Percentiles rank a stretch among this genome's conserved stretches.
phyloP scores from a whole-genome alignment of 2,888 invertebrate species.

The Apocheima hispidaria region DNA sequence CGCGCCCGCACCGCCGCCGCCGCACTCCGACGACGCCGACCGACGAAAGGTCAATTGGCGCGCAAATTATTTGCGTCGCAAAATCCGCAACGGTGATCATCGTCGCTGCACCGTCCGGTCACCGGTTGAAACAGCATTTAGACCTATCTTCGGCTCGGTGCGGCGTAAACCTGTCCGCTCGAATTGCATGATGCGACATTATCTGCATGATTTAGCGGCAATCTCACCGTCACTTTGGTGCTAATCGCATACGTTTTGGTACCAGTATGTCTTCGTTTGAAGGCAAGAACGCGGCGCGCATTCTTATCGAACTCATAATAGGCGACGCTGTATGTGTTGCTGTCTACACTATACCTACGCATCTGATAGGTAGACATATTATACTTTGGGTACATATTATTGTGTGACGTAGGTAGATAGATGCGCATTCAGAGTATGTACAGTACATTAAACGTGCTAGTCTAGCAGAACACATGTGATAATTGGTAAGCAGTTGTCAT shows the following conservation, averaged over 20 bases:
- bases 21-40: slow-evolving; percentile 71
- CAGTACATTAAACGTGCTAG: slow-evolving; percentile 20
- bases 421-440: slow-evolving; percentile 16
- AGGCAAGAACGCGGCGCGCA: slow-evolving; percentile 57
- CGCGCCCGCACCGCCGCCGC: slow-evolving; percentile 70
- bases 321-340: slow-evolving; percentile 44
- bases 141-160: slow-evolving; percentile 44
- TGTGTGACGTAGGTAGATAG: slow-evolving; percentile 9
- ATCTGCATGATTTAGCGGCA: slow-evolving; percentile 37
- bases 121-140: slow-evolving; percentile 43
- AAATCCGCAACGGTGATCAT: slow-evolving; percentile 65
- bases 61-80: slow-evolving; percentile 86
- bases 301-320: slow-evolving; percentile 62
- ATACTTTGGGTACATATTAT: slow-evolving; percentile 11
- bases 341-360: slow-evolving; percentile 18
- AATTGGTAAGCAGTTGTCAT: slow-evolving; percentile 37
- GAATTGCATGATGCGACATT: slow-evolving; percentile 23
- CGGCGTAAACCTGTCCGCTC: slow-evolving; percentile 39
- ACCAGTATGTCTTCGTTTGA: slow-evolving; percentile 45
- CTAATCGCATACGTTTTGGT: neutral
- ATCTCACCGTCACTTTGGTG: slow-evolving; percentile 27
- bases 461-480: slow-evolving; percentile 36
- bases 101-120: slow-evolving; percentile 67
- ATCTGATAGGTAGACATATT: slow-evolving; percentile 5
- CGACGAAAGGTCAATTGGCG: slow-evolving; percentile 86